Base-by-base conservation (phyloP, 2,797 vertebrate species). In the Nannoperca australis region DNA sequence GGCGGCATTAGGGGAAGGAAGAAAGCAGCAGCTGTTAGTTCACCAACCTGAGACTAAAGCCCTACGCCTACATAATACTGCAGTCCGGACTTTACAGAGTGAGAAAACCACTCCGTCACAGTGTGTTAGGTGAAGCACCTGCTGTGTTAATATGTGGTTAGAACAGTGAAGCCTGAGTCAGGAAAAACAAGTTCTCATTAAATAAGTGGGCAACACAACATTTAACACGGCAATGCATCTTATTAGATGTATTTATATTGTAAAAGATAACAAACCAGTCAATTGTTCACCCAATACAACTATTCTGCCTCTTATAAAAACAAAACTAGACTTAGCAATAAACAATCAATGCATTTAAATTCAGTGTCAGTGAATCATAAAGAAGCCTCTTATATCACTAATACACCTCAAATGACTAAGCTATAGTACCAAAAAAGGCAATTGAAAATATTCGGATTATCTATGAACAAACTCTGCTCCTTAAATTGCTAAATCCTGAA, bases 11-110 rank as follows among this genome's bases (percentile, higher is more conserved):
- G 92, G 94, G 60, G 96, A 72, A 97, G 96, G 96, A 97, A 97
- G 95, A 98, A 96, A 98, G 97, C 96, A 97, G 95, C 89, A 98
- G 95, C 97, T 93, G 97, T 99, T 99, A 99, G 97, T 97, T 96
- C 88, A 96, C 94, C 83, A 87, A 78, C 88, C 86, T 61, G 47
- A 76, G 38, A 78, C 83, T 76, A 78, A 81, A 72, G 53, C 70
- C 80, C 82, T 81, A 76, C 27, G 22, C 71, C 70, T 86, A 84
- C 36, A 64, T 36, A 50, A 84, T 20, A 72, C 67, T 85, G 68
- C 82, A 80, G 76, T 71, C 82, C 82, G 17, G 66, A 79, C 61
- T 84, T 76, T 70, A 82, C 64, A 85, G 81, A 82, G 76, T 18
- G 70, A 60, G 20, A 78, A 24, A 69, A 32, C 7, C 32, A 44